Evolutionary conservation across 2,797 vertebrate genomes (phyloP).

Genomic region (Cynodonichthys magdalenae): DNA sequence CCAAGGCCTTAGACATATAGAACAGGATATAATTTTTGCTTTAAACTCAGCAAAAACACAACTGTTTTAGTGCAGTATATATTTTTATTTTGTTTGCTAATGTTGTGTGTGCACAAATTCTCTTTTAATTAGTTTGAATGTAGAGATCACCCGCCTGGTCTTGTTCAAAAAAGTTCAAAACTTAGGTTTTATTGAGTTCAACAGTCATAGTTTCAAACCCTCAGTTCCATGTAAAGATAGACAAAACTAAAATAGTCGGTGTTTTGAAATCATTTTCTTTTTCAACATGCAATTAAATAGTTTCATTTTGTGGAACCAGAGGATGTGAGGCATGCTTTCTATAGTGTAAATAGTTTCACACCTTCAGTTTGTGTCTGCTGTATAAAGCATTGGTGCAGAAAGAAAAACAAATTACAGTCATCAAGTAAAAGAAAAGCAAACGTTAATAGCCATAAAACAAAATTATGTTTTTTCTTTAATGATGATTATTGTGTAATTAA

Average conservation of each 20-base stretch:
- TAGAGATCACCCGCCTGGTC: background rate
- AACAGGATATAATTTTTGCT: background rate
- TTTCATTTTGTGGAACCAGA: conserved; percentile 13
- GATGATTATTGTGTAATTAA: too few species aligned
- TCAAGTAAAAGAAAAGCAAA: background rate
- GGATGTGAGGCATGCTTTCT: too few species aligned
- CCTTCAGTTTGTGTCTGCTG: conserved; percentile 1
- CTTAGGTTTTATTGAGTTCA: conserved; percentile 5
- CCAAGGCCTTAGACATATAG: background rate
- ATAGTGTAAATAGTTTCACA: too few species aligned
- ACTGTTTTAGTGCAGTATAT: background rate
- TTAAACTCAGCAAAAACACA: background rate
- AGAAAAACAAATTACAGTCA: conserved; percentile 4
- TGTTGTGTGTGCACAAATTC: background rate
- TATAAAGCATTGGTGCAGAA: background rate
- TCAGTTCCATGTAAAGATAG: conserved; percentile 6
- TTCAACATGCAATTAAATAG: conserved; percentile 8
- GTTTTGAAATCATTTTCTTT: conserved; percentile 6
- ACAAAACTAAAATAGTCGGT: conserved; percentile 11
- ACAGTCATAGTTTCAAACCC: conserved; percentile 25
- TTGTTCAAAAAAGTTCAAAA: background rate
- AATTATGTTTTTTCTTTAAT: too few species aligned
- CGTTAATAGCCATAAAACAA: too few species aligned
- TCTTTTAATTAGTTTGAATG: background rate
- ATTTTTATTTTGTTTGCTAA: background rate